These are phyloP conservation scores for Thripadectes ignobilis DNA, from an alignment of 2,797 vertebrate genomes.

Conservation along the genomic window DNA sequence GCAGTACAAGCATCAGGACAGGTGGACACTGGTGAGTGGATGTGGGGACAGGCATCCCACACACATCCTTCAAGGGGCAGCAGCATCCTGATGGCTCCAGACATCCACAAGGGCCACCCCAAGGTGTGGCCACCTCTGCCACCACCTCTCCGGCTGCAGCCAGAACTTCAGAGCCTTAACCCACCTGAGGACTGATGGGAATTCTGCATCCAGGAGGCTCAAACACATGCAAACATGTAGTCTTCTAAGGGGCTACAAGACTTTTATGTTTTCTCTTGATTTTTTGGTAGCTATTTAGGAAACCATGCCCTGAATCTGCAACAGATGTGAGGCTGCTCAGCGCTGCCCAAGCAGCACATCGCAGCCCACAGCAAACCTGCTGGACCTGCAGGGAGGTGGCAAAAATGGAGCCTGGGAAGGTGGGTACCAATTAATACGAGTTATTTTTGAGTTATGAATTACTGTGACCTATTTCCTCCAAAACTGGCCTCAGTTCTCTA, in stretches of 20 bases:
- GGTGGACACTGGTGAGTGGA: rapidly evolving
- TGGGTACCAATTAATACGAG: neutral
- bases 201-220: neutral
- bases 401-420: neutral
- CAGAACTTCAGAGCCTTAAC: too few species aligned
- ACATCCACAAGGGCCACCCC: rapidly evolving
- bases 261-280: neutral
- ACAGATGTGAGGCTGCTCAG: rapidly evolving
- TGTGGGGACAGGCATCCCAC: neutral
- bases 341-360: neutral
- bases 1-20: neutral
- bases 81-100: neutral
- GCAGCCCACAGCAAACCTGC: neutral
- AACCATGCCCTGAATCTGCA: neutral
- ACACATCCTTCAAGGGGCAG: neutral
- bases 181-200: rapidly evolving
- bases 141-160: neutral
- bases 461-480: neutral
- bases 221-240: neutral
- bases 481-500: neutral
- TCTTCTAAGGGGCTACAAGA: neutral
- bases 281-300: neutral
- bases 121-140: neutral
- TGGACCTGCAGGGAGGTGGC: neutral
- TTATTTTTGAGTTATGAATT: neutral